Base-by-base conservation (phyloP, 2,797 vertebrate species). In the Nyctalus aviator region DNA sequence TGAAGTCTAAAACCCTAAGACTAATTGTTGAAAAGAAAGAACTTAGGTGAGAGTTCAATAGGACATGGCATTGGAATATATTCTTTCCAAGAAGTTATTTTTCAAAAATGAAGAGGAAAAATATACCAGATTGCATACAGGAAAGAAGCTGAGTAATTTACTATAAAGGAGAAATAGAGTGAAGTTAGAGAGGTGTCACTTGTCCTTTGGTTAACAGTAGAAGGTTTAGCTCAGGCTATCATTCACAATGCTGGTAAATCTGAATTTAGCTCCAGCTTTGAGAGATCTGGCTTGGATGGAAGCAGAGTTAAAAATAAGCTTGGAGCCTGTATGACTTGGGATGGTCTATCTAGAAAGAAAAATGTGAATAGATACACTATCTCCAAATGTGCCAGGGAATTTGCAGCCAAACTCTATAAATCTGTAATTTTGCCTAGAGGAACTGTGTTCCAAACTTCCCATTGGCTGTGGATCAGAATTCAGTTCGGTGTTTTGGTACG, bases 301-400 rank as follows among this genome's bases (percentile, higher is more conserved):
- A 68, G 46, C 15, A 87, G 79, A 95, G 50, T 3, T 87, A n/a
- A 93, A 94, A 91, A 93, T 81, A 50, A 93, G 35, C 69, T 57
- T 44, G 71, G 50, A 68, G 72, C 94, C 41, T 59, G 78, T 0
- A 1, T 53, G 72, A 86, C 57, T 91, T 88, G 64, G 73, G 76
- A 53, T 23, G 0, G 7, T n/a, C 68, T 82, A 68, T n/a, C 14
- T 77, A 81, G 68, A 89, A 87, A 91, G 35, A 87, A 15, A 17
- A 84, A 90, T 44, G 3, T 25, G 41, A 86, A 64, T 57, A 81
- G 15, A 69, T 66, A 75, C 62, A 35, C 41, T 32, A 23, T 46
- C 35, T 57, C 32, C 10, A 91, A 94, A 79, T 53, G 76, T 78
- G 35, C 82, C 62, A 81, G 57, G 12, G 62, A 76, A 32, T 94